These are phyloP conservation scores for Nycticorax nycticorax DNA, from an alignment of 2,113 vertebrate genomes.

Conservation along the genomic window DNA sequence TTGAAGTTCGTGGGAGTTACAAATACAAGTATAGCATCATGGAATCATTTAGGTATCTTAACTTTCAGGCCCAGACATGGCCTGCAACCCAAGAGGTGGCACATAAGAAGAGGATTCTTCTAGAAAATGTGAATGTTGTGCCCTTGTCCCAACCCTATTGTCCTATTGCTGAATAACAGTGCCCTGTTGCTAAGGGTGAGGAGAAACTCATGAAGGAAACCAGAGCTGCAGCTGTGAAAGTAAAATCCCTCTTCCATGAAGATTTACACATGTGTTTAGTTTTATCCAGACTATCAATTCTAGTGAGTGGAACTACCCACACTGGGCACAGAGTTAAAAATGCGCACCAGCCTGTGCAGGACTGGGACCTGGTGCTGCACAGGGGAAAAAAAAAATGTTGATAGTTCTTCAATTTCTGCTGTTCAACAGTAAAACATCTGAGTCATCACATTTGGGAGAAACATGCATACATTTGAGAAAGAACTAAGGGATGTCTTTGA, in stretches of 20 bases:
- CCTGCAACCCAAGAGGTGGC: not conserved
- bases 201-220: conserved; percentile 1
- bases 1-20: not conserved
- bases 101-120: not conserved
- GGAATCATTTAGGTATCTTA: not conserved
- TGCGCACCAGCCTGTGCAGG: not conserved
- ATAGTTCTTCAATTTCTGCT: not conserved
- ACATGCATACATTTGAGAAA: not conserved
- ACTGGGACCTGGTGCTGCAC: not conserved
- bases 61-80: not conserved
- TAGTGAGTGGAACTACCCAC: not conserved
- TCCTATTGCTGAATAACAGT: not conserved
- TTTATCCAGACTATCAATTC: not conserved
- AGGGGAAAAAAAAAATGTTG: not conserved
- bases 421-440: not conserved
- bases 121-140: not conserved
- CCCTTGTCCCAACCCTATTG: not conserved
- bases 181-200: not conserved
- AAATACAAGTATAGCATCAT: not conserved
- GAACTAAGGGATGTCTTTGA: not conserved
- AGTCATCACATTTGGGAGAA: not conserved
- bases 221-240: not conserved
- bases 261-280: not conserved
- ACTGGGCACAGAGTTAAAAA: not conserved
- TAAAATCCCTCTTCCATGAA: not conserved